These are phyloP conservation scores for Ceratina japonica DNA, from an alignment of 1,140 invertebrate genomes.

Conservation along the genomic window DNA sequence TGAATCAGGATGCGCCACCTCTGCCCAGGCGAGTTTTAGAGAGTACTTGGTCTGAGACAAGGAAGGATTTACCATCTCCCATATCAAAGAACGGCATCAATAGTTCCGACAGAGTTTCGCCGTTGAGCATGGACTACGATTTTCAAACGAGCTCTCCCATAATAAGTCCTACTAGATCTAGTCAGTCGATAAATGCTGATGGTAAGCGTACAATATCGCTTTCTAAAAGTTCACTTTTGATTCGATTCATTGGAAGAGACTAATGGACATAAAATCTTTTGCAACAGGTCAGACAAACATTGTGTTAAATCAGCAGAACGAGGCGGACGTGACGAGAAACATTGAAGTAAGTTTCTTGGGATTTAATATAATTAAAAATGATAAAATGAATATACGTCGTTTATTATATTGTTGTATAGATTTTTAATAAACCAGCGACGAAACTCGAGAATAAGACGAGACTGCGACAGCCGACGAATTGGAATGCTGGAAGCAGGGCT, in stretches of 20 bases:
- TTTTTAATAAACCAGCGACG: slow-evolving; percentile 48
- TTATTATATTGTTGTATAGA: slow-evolving; percentile 44
- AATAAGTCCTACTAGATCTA: slow-evolving; percentile 64
- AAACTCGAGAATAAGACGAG: slow-evolving; percentile 64
- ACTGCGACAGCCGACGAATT: slow-evolving; percentile 71
- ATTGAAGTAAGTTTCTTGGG: slow-evolving; percentile 45
- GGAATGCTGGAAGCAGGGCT: slow-evolving; percentile 61
- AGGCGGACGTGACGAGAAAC: slow-evolving; percentile 38
- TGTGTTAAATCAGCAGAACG: slow-evolving; percentile 34
- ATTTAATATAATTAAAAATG: neutral
- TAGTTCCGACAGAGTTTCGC: slow-evolving; percentile 46
- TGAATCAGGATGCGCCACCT: slow-evolving; percentile 61
- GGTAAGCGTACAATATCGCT: slow-evolving; percentile 39
- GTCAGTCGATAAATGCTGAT: slow-evolving; percentile 61
- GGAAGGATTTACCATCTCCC: slow-evolving; percentile 71
- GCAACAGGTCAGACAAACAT: slow-evolving; percentile 49
- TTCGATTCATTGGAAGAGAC: too few relatives aligned
- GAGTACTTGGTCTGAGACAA: slow-evolving; percentile 63
- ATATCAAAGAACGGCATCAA: slow-evolving; percentile 68
- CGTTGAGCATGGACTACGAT: slow-evolving; percentile 48
- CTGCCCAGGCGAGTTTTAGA: slow-evolving; percentile 59
- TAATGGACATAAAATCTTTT: neutral
- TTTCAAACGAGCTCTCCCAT: slow-evolving; percentile 73
- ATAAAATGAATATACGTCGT: neutral
- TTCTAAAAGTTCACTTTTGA: too few relatives aligned